Evolutionary conservation across 1,140 invertebrate genomes (phyloP), one percentile per base, ranked within the genome.

Genomic region (Drosophila subpulchrella): DNA sequence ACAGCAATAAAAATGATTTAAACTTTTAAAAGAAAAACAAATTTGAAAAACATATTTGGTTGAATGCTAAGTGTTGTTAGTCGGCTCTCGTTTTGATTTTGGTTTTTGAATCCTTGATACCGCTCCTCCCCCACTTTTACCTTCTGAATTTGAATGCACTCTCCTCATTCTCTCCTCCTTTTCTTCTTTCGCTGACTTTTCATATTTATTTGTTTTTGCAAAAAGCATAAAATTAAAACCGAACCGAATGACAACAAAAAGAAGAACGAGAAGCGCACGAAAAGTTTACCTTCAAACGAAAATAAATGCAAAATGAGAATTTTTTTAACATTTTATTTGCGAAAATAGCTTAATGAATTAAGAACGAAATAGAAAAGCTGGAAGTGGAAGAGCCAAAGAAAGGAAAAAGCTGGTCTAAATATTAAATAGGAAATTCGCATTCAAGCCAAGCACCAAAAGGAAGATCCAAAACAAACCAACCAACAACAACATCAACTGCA

Each of bases 401-500:
- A n/a, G 4, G 7, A 6, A 15, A 50, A 34, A 53, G 60, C 75
- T 68, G 60, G 65, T 51, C 42, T n/a, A 61, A 34, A 41, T 48
- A 67, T 41, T 78, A 39, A 36, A 79, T 78, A 71, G 36, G 41
- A 56, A 63, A 63, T 74, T 65, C 50, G 58, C 17, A 50, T 42
- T 50, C 17, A 51, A 51, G 38, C 61, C 66, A 66, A 75, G 58
- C 61, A 77, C 63, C 58, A 59, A 68, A 76, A n/a, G 46, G 42
- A 77, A 75, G 65, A 56, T 60, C 70, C 72, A 75, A 75, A 60
- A 47, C 62, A 50, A 72, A 54, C 56, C 72, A 66, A 77, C 58
- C 55, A 82, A 81, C 46, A 67, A 41, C 53, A 79, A 79, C 62
- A 84, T 81, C 81, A 84, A 72, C 73, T 65, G 78, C 79, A 88